Conservation (phyloP, 2,888 invertebrate genomes). For the Microctonus aethiopoides region DNA sequence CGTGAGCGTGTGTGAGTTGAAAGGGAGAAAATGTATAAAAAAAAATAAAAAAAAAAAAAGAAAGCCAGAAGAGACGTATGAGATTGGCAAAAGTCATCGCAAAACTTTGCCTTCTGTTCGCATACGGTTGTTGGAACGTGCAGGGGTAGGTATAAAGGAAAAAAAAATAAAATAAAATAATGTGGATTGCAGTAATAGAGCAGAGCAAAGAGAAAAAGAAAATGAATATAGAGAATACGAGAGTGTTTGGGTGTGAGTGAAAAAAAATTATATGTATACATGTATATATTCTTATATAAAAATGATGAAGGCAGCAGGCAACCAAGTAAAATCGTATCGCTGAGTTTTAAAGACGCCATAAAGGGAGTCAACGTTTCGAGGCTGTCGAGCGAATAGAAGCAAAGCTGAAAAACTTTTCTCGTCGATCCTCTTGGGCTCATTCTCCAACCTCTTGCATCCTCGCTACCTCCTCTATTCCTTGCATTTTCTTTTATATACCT, state of each 20-base stretch:
- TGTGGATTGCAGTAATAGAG: background rate
- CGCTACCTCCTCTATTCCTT: background rate
- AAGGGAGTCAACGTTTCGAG: constrained; percentile 32
- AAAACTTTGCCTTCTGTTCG: constrained; percentile 27
- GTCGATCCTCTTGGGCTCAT: constrained; percentile 7
- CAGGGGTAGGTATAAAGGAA: background rate
- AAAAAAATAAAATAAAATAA: constrained; percentile 3
- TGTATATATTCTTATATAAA: background rate
- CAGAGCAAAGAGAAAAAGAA: background rate
- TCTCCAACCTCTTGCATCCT: background rate
- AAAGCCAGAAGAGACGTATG: constrained; percentile 18
- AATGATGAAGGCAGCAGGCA: constrained; percentile 13
- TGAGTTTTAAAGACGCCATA: constrained; percentile 34
- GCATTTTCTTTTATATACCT: background rate
- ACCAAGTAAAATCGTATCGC: constrained; percentile 30
- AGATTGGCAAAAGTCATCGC: constrained; percentile 29
- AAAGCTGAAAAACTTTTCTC: constrained; percentile 28
- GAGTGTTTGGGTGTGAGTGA: background rate
- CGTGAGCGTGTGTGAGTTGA: background rate
- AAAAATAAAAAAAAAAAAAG: background rate
- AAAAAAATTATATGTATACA: background rate
- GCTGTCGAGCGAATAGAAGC: constrained; percentile 17
- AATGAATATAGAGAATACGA: background rate
- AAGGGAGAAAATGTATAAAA: background rate
- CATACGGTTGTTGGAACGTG: constrained; percentile 13